Evolutionary conservation across 1,140 invertebrate genomes (phyloP).

Genomic region (Drosophila melanica): DNA sequence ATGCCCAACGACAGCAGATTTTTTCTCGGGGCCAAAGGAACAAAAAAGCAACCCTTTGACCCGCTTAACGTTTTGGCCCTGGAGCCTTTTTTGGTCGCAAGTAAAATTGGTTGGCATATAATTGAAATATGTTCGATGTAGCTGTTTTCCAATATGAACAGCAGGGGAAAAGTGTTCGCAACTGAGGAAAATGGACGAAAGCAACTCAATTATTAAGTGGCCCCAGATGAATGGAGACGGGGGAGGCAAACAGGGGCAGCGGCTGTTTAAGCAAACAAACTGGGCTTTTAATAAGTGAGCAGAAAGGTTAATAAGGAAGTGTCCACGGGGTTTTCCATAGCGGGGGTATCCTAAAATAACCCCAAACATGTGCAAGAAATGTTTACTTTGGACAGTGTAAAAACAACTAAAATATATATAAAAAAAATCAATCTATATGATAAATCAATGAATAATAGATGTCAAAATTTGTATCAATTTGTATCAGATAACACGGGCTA

Average conservation of each 20-base stretch:
- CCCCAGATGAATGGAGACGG: background rate
- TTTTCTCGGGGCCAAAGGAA: conserved; percentile 1
- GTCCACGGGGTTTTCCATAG: too few species aligned
- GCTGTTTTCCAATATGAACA: conserved; percentile 53
- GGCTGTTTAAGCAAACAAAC: too few species aligned
- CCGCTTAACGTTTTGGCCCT: background rate
- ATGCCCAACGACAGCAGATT: conserved; percentile 13
- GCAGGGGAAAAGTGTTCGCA: background rate
- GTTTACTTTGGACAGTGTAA: too few species aligned
- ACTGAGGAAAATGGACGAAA: conserved; percentile 54
- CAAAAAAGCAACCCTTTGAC: conserved; percentile 12
- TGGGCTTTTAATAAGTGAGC: too few species aligned
- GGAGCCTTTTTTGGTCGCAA: conserved; percentile 5
- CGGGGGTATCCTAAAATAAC: too few species aligned
- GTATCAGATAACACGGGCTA: too few species aligned
- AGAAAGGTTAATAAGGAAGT: too few species aligned
- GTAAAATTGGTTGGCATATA: conserved; percentile 57
- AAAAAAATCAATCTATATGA: too few species aligned
- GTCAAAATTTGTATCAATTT: too few species aligned
- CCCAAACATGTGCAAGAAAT: too few species aligned
- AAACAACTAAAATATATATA: too few species aligned
- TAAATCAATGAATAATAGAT: too few species aligned
- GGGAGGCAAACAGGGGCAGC: background rate
- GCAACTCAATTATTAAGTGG: conserved; percentile 64
- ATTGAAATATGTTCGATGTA: conserved; percentile 71